Evolutionary conservation across 2,113 vertebrate genomes (phyloP), one percentile per base, ranked within the genome.

Genomic region (Malaclemys terrapin): DNA sequence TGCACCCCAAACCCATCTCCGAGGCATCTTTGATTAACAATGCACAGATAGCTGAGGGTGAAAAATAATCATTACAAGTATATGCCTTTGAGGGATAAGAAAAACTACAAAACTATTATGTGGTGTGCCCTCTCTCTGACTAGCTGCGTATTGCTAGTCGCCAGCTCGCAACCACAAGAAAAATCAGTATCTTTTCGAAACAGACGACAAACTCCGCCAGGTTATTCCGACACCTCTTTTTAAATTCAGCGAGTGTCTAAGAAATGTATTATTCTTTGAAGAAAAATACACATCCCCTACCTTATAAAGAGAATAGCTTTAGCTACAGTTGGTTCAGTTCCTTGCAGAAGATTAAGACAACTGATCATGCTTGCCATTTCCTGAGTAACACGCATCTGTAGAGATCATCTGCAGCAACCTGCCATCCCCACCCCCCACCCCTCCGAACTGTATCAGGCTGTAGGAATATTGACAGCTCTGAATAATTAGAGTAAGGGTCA

Each of bases 71-170:
- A 20, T 47, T 31, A 47, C 14, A 27, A 76, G 27, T 24, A 31
- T 47, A 29, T 10, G 5, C 45, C 52, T 0, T 12, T 50, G 22
- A 8, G 1, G 47, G 3, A 16, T 5, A 42, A 57, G 9, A 4
- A 35, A 4, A 29, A 27, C 31, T 72, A n/a, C 75, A 50, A 79
- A 35, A 16, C 0, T 31, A 52, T 10, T 80, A 3, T 0, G 1
- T 31, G 57, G 57, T 6, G 4, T 47, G 0, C 3, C 0, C 2
- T 35, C 4, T 49, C 10, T 24, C 27, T 2, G 0, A 42, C 49
- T 24, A 8, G 52, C 56, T 35, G 1, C 0, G 7, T 57, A 7
- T 0, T 0, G 84, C 47, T 42, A 72, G 1, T 8, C 3, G 3
- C 0, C 35, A 9, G 0, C 62, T 7, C 0, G 0, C 38, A 12